These are phyloP conservation scores for Drosophila helvetica DNA, from an alignment of 2,888 invertebrate genomes.

Conservation along the genomic window DNA sequence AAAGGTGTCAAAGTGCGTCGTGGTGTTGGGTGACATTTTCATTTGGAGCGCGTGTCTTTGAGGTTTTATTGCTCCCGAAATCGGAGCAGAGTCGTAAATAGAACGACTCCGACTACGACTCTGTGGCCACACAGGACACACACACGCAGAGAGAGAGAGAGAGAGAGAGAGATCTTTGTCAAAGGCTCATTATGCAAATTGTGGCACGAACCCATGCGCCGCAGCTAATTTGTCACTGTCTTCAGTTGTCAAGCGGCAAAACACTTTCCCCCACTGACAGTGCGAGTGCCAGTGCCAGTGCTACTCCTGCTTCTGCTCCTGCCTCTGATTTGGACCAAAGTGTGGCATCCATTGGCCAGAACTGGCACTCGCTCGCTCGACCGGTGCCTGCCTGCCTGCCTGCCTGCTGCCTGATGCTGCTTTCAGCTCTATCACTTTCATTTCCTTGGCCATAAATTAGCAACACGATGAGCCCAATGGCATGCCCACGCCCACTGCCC, in stretches of 20 bases:
- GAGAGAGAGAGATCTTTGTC: conserved; percentile 61
- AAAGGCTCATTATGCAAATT: conserved; percentile 77
- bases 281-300: neutral
- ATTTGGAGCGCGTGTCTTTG: conserved; percentile 50
- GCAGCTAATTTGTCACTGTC: conserved; percentile 75
- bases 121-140: conserved; percentile 38
- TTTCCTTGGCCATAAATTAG: conserved; percentile 76
- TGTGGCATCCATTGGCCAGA: conserved; percentile 27
- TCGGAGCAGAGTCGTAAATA: conserved; percentile 46
- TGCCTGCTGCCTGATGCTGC: conserved; percentile 39
- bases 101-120: conserved; percentile 6
- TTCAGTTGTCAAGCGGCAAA: conserved; percentile 68
- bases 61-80: conserved; percentile 63
- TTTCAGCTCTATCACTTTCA: conserved; percentile 78
- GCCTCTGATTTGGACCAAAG: conserved; percentile 21
- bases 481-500: conserved; percentile 24
- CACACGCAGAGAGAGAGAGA: neutral
- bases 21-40: conserved; percentile 44
- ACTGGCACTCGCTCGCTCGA: conserved; percentile 27
- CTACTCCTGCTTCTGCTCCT: conserved; percentile 2
- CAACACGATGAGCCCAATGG: conserved; percentile 54
- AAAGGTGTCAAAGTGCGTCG: conserved; percentile 55
- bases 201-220: conserved; percentile 63
- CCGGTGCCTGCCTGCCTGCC: conserved; percentile 25
- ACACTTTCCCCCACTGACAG: conserved; percentile 39